Evolutionary conservation across 2,113 vertebrate species (phyloP).

Genomic region (Pelobates fuscus): DNA sequence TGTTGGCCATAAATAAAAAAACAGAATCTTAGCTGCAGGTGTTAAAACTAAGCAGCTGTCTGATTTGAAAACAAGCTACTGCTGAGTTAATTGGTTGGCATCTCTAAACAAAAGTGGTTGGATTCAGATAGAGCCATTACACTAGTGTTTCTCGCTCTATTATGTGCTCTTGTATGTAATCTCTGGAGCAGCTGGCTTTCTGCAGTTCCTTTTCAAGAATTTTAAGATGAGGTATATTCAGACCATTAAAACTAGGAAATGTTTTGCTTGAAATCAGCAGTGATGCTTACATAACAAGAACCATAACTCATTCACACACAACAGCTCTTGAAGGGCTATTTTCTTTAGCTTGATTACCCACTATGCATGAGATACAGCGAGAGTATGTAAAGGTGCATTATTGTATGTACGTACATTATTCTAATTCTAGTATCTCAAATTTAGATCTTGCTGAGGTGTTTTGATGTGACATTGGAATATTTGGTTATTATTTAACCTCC

Average conservation of each 20-base stretch:
- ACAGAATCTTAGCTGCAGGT: slow-evolving; percentile 39
- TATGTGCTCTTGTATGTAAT: slow-evolving; percentile 24
- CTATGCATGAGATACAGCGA: no score
- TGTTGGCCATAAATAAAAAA: slow-evolving; percentile 20
- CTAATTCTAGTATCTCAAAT: no score
- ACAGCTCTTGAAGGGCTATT: no score
- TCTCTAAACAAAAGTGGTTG: slow-evolving; percentile 40
- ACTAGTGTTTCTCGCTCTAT: slow-evolving; percentile 13
- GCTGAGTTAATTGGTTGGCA: slow-evolving; percentile 44
- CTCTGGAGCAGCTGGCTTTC: slow-evolving; percentile 23
- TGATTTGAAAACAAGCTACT: slow-evolving; percentile 16
- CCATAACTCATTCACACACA: no score
- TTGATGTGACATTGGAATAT: no score
- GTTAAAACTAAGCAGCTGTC: slow-evolving; percentile 24
- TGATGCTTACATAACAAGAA: not conserved
- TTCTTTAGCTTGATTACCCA: no score
- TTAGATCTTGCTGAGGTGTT: no score
- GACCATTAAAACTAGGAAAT: slow-evolving; percentile 3
- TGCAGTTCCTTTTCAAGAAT: slow-evolving; percentile 5
- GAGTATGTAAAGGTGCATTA: no score
- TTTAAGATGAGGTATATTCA: not conserved
- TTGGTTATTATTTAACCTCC: no score
- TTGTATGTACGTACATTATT: no score
- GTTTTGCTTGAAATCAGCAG: not conserved
- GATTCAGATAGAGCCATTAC: slow-evolving; percentile 2